Conservation (phyloP, 2,888 invertebrate species). For the Urechis unicinctus region DNA sequence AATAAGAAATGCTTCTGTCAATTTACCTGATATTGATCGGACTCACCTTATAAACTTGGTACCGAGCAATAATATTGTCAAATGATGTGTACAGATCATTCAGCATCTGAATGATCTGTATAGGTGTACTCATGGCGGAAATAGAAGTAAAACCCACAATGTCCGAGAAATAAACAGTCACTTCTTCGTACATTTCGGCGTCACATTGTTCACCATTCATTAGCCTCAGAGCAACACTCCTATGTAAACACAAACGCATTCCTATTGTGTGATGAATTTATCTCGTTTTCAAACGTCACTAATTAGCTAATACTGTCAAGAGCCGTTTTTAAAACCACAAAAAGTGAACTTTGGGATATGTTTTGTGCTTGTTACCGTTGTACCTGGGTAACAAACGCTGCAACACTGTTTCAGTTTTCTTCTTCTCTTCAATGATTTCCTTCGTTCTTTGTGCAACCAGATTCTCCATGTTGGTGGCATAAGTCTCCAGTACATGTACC, state of each 20-base stretch:
- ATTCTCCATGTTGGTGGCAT: neutral
- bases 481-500: neutral
- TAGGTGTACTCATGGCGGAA: too few relatives aligned
- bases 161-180: constrained; percentile 3
- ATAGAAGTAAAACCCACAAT: too few relatives aligned
- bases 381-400: neutral
- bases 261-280: too few relatives aligned
- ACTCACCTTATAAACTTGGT: constrained; percentile 1
- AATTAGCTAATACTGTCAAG: too few relatives aligned
- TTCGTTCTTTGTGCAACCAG: neutral
- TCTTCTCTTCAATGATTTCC: neutral
- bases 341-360: too few relatives aligned
- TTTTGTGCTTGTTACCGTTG: too few relatives aligned
- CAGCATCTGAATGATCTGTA: neutral
- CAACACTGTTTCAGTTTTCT: neutral
- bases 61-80: neutral
- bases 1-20: too few relatives aligned
- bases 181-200: neutral
- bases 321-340: too few relatives aligned
- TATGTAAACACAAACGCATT: too few relatives aligned
- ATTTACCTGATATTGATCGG: too few relatives aligned
- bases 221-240: neutral
- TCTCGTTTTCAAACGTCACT: too few relatives aligned
- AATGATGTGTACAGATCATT: constrained; percentile 2
- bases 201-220: neutral